Evolutionary conservation across 1,140 invertebrate genomes (phyloP).

Genomic region (Cydia pomonella): DNA sequence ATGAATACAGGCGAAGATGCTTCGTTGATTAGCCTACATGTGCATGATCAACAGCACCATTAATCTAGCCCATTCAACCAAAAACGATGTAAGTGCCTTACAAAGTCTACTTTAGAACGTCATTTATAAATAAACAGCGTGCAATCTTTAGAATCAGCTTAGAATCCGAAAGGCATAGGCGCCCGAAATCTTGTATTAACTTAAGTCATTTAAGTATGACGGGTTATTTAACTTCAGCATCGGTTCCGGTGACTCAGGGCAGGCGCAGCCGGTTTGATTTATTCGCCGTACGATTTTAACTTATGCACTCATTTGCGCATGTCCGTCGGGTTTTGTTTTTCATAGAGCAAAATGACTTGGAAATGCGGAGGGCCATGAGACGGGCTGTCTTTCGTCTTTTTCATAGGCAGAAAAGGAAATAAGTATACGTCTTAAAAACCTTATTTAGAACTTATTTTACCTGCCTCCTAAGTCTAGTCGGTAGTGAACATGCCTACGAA

Average conservation of each 20-base stretch:
- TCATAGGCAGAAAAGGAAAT: not conserved
- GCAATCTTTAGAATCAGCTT: not conserved
- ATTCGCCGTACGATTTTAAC: conserved; percentile 33
- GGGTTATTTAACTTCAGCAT: conserved; percentile 2
- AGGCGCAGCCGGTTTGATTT: conserved; percentile 24
- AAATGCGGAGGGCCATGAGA: not conserved
- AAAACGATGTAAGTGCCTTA: not conserved
- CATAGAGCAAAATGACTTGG: not conserved
- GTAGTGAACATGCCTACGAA: not conserved
- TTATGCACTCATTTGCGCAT: conserved; percentile 34
- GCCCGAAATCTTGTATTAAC: not conserved
- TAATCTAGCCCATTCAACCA: not conserved
- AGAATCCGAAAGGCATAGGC: not conserved
- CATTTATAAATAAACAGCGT: not conserved
- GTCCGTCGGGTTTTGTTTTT: conserved; percentile 20
- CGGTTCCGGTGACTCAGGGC: conserved; percentile 3
- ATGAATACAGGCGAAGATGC: not conserved
- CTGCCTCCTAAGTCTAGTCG: not conserved
- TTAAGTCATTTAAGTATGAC: not conserved
- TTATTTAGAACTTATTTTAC: too few species aligned
- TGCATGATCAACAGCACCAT: conserved; percentile 5
- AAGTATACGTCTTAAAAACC: too few species aligned
- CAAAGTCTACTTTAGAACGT: not conserved
- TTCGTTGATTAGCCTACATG: not conserved
- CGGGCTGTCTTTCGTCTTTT: not conserved